phyloP scores from a whole-genome alignment of 2,797 vertebrate genomes.

The Meda fulgida region DNA sequence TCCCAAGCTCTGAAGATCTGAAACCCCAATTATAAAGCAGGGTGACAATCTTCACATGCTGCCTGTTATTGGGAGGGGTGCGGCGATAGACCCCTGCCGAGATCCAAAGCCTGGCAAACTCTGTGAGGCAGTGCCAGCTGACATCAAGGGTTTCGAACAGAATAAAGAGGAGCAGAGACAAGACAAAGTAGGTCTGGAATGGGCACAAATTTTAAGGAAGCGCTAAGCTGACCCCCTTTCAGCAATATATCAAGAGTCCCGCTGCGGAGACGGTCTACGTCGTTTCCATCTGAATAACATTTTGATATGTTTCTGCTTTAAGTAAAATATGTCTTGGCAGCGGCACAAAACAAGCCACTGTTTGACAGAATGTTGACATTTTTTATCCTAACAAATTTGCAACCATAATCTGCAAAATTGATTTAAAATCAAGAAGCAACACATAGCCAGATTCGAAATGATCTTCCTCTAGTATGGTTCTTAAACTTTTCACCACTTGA shows the following conservation, averaged over 20 bases:
- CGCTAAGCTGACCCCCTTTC: slow-evolving; percentile 8
- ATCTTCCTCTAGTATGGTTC: not conserved
- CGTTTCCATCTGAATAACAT: not conserved
- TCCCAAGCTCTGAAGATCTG: slow-evolving; percentile 56
- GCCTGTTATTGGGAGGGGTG: slow-evolving; percentile 50
- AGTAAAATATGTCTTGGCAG: not conserved
- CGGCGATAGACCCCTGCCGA: slow-evolving; percentile 59
- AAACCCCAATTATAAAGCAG: slow-evolving; percentile 59
- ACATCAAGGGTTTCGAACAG: slow-evolving; percentile 57
- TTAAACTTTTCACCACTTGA: not conserved
- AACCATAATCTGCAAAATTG: not conserved
- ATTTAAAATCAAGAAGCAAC: not conserved
- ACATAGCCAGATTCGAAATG: not conserved
- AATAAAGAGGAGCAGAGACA: slow-evolving; percentile 39
- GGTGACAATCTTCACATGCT: slow-evolving; percentile 54
- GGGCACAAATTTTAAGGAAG: slow-evolving; percentile 36
- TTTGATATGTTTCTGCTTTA: not conserved
- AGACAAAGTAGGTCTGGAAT: slow-evolving; percentile 46
- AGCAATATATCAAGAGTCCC: slow-evolving; percentile 18
- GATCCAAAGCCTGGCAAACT: slow-evolving; percentile 61
- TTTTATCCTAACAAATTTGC: not conserved
- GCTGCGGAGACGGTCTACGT: not conserved
- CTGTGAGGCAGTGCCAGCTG: slow-evolving; percentile 59
- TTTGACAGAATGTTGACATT: slow-evolving; percentile 7
- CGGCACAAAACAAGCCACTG: not conserved